phyloP scores from a whole-genome alignment of 2,888 invertebrate species.

The Macaria liturata region DNA sequence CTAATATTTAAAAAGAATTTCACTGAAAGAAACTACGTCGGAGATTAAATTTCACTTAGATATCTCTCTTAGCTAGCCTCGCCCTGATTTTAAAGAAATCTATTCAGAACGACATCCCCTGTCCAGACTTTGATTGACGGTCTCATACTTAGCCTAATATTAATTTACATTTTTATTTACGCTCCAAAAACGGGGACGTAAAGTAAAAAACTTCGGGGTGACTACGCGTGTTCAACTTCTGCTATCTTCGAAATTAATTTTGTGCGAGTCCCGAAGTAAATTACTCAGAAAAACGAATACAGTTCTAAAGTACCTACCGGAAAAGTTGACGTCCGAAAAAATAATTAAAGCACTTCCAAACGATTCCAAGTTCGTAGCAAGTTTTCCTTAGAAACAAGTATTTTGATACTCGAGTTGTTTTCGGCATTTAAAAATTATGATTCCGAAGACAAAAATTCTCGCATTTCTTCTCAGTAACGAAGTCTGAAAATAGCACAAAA shows the following conservation, averaged over 20 bases:
- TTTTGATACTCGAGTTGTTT: constrained; percentile 9
- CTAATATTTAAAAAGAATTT: no score
- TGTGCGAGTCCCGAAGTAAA: constrained; percentile 1
- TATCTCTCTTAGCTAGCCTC: background rate
- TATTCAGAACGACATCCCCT: constrained; percentile 10
- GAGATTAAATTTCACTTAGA: background rate
- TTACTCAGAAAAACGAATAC: background rate
- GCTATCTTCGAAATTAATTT: constrained; percentile 1
- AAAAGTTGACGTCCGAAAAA: background rate
- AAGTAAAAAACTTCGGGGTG: constrained; percentile 8
- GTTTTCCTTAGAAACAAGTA: constrained; percentile 1
- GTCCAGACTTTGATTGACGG: constrained; percentile 15
- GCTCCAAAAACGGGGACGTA: constrained; percentile 4
- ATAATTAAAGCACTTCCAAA: background rate
- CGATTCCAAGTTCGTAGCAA: background rate
- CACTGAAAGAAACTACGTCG: no score
- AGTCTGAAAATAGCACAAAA: constrained; percentile 24
- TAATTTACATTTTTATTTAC: constrained; percentile 5
- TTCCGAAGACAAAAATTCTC: constrained; percentile 11
- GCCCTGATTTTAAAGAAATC: constrained; percentile 12
- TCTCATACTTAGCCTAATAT: constrained; percentile 14
- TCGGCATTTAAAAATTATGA: constrained; percentile 11
- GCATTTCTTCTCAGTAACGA: constrained; percentile 11
- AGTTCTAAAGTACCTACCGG: background rate
- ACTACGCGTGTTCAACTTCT: constrained; percentile 1